A percentile compares a stretch with the other conserved stretches of the same genome.
Evolutionary conservation across 2,888 invertebrate genomes (phyloP).

Genomic region (Caenorhabditis sp.): DNA sequence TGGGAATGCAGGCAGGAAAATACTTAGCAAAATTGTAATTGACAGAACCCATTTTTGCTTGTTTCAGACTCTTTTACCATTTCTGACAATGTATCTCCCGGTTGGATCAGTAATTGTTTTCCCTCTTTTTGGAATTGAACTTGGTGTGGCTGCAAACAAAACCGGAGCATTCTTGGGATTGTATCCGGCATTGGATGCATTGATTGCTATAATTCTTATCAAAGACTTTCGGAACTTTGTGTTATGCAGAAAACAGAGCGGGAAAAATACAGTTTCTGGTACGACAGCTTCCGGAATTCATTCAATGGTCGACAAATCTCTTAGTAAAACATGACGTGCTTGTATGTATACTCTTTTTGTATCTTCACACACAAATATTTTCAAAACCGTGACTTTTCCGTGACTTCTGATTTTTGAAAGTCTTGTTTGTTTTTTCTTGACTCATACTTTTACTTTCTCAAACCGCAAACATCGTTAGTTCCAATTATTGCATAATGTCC

Average conservation of each 20-base stretch:
- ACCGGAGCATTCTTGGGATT: conserved; percentile 38
- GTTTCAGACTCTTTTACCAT: conserved; percentile 42
- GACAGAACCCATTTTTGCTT: too few species aligned
- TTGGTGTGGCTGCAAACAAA: conserved; percentile 34
- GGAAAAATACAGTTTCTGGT: background rate
- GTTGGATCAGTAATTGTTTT: conserved; percentile 41
- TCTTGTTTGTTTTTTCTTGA: background rate
- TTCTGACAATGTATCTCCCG: conserved; percentile 40
- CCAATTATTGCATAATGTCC: background rate
- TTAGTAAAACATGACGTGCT: background rate
- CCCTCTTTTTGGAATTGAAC: conserved; percentile 33
- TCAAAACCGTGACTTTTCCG: background rate
- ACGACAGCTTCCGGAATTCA: background rate
- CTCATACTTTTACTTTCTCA: background rate
- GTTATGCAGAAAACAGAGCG: conserved; percentile 8
- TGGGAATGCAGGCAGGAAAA: conserved; percentile 36
- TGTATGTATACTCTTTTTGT: background rate
- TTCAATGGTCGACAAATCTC: background rate
- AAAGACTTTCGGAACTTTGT: conserved; percentile 36
- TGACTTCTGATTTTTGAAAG: background rate
- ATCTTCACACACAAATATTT: background rate
- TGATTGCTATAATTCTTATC: conserved; percentile 38
- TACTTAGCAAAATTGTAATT: too few species aligned
- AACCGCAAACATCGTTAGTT: background rate
- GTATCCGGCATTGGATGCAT: conserved; percentile 42